Evolutionary conservation across 2,797 vertebrate genomes (phyloP).

Genomic region (Chaenodraco wilsoni): DNA sequence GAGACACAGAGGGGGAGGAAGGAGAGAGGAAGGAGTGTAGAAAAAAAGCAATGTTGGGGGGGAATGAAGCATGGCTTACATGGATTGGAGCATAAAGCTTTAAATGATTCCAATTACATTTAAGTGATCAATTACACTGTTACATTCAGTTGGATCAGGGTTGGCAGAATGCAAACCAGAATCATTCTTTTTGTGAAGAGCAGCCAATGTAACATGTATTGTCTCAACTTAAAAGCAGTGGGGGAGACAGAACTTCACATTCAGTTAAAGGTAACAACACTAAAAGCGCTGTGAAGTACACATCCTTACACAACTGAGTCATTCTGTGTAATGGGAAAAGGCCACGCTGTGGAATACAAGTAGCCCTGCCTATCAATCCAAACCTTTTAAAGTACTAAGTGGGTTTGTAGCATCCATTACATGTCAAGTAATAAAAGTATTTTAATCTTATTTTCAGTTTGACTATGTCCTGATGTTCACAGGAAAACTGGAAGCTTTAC

Average conservation of each 20-base stretch:
- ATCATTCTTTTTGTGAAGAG: constrained; percentile 33
- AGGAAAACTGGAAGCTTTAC: neutral
- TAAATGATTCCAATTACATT: constrained; percentile 68
- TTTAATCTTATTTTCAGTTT: neutral
- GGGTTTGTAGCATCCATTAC: neutral
- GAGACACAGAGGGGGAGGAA: constrained; percentile 26
- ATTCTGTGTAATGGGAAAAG: neutral
- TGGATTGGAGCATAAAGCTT: constrained; percentile 65
- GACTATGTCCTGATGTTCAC: neutral
- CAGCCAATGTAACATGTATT: constrained; percentile 9
- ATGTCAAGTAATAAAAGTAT: neutral
- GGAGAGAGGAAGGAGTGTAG: neutral
- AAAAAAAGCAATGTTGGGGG: constrained; percentile 29
- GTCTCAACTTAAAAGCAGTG: constrained; percentile 8
- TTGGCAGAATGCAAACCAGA: constrained; percentile 52
- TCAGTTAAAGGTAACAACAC: constrained; percentile 2
- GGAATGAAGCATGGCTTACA: constrained; percentile 64
- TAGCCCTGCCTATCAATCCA: neutral
- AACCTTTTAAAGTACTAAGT: neutral
- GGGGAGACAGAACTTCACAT: constrained; percentile 6
- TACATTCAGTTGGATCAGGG: constrained; percentile 59
- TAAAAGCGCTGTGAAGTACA: neutral
- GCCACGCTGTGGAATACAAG: neutral
- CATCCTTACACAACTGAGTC: constrained; percentile 14
- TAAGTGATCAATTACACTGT: constrained; percentile 71